Conservation (phyloP, 2,113 vertebrate genomes). For the Dipodomys stephensi region DNA sequence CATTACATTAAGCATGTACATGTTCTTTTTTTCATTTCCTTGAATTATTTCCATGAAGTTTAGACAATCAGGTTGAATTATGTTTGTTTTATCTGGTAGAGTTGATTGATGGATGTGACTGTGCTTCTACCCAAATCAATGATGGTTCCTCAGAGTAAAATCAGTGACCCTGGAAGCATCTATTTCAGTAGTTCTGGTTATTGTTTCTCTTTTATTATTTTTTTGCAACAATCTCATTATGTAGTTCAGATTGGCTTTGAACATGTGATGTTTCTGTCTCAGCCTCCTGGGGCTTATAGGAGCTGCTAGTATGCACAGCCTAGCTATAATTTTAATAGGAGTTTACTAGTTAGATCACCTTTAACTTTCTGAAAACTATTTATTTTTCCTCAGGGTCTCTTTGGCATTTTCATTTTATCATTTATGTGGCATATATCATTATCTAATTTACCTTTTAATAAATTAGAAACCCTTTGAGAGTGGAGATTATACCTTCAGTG, state of each 20-base stretch:
- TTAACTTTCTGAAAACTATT: slow-evolving; percentile 16
- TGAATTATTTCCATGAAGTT: slow-evolving; percentile 50
- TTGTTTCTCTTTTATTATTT: neutral
- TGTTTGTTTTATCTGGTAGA: slow-evolving; percentile 34
- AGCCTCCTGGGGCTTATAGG: too few species aligned
- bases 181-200: neutral
- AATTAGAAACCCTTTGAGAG: slow-evolving; percentile 10
- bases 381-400: neutral
- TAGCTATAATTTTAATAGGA: neutral
- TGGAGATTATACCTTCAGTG: neutral
- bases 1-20: neutral
- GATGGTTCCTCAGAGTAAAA: slow-evolving; percentile 1
- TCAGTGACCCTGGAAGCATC: neutral
- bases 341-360: neutral
- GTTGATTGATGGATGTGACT: slow-evolving; percentile 43
- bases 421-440: neutral
- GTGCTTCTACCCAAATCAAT: slow-evolving; percentile 36
- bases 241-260: too few species aligned
- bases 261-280: too few species aligned
- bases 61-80: slow-evolving; percentile 48
- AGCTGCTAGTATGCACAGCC: too few species aligned
- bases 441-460: neutral
- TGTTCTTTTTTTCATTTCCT: slow-evolving; percentile 42
- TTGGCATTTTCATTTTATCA: neutral
- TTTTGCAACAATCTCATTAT: too few species aligned